Percentiles rank a stretch among this genome's conserved stretches.
Conservation (phyloP, 2,888 invertebrate genomes). For the Agelastica alni region DNA sequence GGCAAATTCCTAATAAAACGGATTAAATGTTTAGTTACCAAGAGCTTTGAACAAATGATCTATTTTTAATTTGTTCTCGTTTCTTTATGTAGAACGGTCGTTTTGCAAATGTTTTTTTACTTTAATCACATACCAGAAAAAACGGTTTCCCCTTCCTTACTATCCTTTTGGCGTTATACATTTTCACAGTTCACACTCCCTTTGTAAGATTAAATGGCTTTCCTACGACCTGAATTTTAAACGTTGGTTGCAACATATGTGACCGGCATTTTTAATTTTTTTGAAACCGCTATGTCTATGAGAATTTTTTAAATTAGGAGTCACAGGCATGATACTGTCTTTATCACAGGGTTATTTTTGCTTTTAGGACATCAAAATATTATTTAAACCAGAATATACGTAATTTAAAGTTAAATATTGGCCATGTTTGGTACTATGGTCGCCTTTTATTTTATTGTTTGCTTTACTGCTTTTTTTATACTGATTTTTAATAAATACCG, state of each 20-base stretch:
- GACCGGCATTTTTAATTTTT: slow-evolving; percentile 18
- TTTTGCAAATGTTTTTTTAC: background rate
- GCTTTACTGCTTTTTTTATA: too few relatives aligned
- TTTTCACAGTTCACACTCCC: slow-evolving; percentile 15
- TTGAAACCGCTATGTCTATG: background rate
- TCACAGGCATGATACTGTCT: too few relatives aligned
- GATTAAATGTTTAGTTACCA: too few relatives aligned
- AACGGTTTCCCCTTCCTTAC: background rate
- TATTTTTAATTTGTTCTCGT: background rate
- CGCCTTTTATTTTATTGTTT: too few relatives aligned
- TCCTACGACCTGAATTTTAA: slow-evolving; percentile 15
- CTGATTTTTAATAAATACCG: too few relatives aligned
- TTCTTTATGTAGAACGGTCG: background rate
- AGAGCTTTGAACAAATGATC: background rate
- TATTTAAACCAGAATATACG: too few relatives aligned
- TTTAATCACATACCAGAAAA: background rate
- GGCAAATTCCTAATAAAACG: too few relatives aligned
- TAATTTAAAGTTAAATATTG: too few relatives aligned
- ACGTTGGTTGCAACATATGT: slow-evolving; percentile 13
- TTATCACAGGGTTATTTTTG: too few relatives aligned
- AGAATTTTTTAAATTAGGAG: background rate
- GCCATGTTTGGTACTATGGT: too few relatives aligned
- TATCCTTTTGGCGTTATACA: slow-evolving; percentile 5
- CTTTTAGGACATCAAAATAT: too few relatives aligned
- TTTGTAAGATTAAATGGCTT: slow-evolving; percentile 22